Evolutionary conservation across 2,888 invertebrate genomes (phyloP), one percentile per base, ranked within the genome.

Genomic region (Carterocephalus palaemon): DNA sequence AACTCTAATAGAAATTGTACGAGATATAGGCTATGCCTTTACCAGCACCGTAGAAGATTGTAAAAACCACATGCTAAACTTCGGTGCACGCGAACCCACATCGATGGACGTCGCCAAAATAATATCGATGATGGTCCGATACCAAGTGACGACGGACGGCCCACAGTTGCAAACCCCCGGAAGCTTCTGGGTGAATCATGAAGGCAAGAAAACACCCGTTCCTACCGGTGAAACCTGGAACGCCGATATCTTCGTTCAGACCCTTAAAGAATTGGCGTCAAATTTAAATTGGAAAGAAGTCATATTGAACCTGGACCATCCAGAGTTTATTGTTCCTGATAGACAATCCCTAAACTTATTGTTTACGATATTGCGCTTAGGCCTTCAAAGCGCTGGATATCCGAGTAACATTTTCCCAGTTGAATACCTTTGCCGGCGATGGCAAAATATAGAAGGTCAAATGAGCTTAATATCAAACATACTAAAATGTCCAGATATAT

Each of bases 401-500:
- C 91, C 90, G 0, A 87, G 90, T 20, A 91, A 91, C 36, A 84
- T 89, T 58, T 95, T 96, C 63, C 98, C 98, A 0, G 92, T 97
- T 12, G 96, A 97, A 69, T 91, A 93, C 57, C 88, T 97, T 52
- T 98, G 96, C 76, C 91, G 95, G 29, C 91, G 93, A 52, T 99
- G 99, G 99, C 93, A 93, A 47, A 96, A 97, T 78, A 89, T 94
- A 12, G 97, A 98, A 70, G 96, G 97, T 29, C 98, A 95, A 85
- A 91, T 98, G 72, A 96, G 96, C 50, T 89, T 98, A 55, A 89
- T 98, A 24, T 91, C 93, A 50, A 92, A 93, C 57, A 93, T 97
- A 54, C 80, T 99, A 15, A 96, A 96, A 70, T 92, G 95, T 78
- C 92, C 96, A 0, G 99, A 99, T 70, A 90, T 99, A 54, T 97